Base-by-base conservation (phyloP, 2,113 vertebrate genomes). In the Nyctibius bracteatus region DNA sequence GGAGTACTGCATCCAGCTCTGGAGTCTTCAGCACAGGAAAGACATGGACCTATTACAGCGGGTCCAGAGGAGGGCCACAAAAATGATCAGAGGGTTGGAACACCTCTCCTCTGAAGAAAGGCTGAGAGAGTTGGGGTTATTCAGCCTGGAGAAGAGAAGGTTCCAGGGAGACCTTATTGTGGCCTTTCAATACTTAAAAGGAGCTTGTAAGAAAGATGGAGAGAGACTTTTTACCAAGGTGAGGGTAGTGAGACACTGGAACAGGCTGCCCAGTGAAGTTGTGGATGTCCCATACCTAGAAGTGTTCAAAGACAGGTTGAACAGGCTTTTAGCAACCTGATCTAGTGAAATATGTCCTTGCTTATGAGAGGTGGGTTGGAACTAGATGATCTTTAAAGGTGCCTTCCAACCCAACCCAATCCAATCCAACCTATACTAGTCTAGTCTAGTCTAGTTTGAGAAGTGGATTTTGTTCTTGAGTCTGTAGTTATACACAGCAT, bases 11-110 rank as follows among this genome's bases (percentile, higher is more conserved):
- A 1, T 21, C 31, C 9, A 27, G 31, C 30, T 57, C 39, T 28
- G 7, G 17, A 5, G 22, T 6, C 12, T 12, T 19, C 39, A n/a
- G 31, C 4, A 16, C 24, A 74, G 9, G 31, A 27, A 44, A 28
- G 10, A 28, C 37, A 43, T 0, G 0, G 20, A 5, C 8, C 12
- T 59, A 7, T 49, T 70, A 5, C 15, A 70, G 8, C 0, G 1
- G 3, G 8, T 59, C 13, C 21, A 65, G 35, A 41, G 62, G 18
- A 54, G 27, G 13, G 35, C 11, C 12, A 10, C 0, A 8, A 25
- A 82, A 44, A 41, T 54, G 6, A 52, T 37, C 12, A 37, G 23
- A 7, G 5, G 9, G 16, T 6, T 72, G 11, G 33, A 62, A 1
- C 6, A 44, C 5, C 6, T 74, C 12, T 70, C 16, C 28, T 19